Base-by-base conservation (phyloP, 1,140 invertebrate species). In the Drosophila subpulchrella region DNA sequence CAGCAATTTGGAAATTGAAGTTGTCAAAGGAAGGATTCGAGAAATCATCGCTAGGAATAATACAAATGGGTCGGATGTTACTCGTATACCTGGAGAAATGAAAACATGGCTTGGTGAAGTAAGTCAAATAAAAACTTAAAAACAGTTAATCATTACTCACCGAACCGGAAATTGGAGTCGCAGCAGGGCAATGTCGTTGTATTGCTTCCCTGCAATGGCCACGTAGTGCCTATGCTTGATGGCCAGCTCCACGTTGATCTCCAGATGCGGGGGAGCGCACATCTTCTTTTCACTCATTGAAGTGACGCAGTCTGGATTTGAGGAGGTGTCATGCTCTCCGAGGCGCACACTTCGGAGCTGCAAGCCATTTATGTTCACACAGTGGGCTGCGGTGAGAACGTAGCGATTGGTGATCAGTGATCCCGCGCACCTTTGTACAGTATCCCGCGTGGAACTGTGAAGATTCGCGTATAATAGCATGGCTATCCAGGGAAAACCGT, bases 151-250 rank as follows among this genome's bases (percentile, higher is more conserved):
- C 11, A 39, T 17, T 32, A 27, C 61, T 57, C 11, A 63, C 61
- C 61, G 20, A 0, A 97, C 95, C 6, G 94, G 82, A 0, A 84
- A 68, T 0, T 92, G 75, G 1, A 98, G 91, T 47, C 95, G 94
- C 6, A 98, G 67, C 4, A 97, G 86, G 0, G 96, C 96, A 48
- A 98, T 96, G 78, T 98, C 97, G 77, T 97, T 94, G 30, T 63
- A 47, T 71, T 96, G 95, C 44, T 94, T 92, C 0, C 65, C 75
- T 96, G 1, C 2, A 5, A 15, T 8, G 39, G 7, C n/a, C 13
- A n/a, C 3, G 39, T 41, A 41, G 8, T 44, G 15, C 10, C 4
- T 4, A 97, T 0, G 93, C 63, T 47, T 95, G 94, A 81, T 97
- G 96, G 0, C 93, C 90, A 13, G 95, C 34, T 94, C 94, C 4